A percentile compares a stretch with the other conserved stretches of the same genome.
Conservation (phyloP, 2,888 invertebrate species). For the Aphodius granarius region DNA sequence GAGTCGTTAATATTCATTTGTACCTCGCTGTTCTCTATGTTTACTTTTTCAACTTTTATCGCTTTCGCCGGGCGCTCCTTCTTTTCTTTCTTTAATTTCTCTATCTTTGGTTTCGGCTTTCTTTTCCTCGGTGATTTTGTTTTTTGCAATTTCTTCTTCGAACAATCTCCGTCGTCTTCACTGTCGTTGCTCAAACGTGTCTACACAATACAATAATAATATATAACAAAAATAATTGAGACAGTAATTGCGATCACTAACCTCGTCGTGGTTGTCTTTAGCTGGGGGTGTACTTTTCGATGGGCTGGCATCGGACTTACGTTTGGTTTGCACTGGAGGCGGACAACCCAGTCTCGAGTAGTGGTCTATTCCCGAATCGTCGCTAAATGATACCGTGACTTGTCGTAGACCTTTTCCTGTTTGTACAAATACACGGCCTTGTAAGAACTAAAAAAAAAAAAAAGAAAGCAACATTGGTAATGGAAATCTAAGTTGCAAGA, state of each 20-base stretch:
- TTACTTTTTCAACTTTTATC: constrained; percentile 22
- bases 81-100: constrained; percentile 71
- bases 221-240: background rate
- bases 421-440: constrained; percentile 74
- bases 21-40: constrained; percentile 22
- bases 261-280: constrained; percentile 48
- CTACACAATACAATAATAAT: constrained; percentile 9
- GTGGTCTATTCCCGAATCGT: constrained; percentile 54
- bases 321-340: constrained; percentile 37
- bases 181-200: constrained; percentile 40
- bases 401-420: constrained; percentile 69
- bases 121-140: constrained; percentile 33
- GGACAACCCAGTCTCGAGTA: constrained; percentile 53
- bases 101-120: constrained; percentile 74
- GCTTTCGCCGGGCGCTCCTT: constrained; percentile 34
- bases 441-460: constrained; percentile 65
- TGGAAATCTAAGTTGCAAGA: too few relatives aligned
- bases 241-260: constrained; percentile 42
- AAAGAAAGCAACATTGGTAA: too few relatives aligned
- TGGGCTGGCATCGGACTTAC: constrained; percentile 45
- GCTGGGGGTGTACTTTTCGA: constrained; percentile 44
- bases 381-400: constrained; percentile 64
- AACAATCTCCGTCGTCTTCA: constrained; percentile 42
- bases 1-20: constrained; percentile 5
- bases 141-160: constrained; percentile 31